These are phyloP conservation scores for Masnerella sp. DNA, from an alignment of 2,888 invertebrate genomes.

Conservation along the genomic window DNA sequence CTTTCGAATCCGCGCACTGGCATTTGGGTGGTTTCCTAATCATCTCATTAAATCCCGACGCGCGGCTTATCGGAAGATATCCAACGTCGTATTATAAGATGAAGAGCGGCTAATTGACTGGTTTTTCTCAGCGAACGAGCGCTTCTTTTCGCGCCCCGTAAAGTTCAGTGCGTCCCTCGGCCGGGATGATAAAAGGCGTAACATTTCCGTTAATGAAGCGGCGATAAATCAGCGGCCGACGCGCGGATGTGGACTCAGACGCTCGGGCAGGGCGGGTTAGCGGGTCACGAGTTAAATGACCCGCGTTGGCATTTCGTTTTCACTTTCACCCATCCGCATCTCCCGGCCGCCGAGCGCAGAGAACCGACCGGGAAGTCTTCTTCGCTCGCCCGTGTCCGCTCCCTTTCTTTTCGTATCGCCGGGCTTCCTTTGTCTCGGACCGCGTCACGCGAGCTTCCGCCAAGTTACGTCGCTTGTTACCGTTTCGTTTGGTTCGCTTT, in stretches of 20 bases:
- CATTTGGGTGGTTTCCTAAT: too few species aligned
- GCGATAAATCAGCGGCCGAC: constrained; percentile 45
- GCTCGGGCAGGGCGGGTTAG: constrained; percentile 66
- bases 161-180: constrained; percentile 37
- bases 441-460: background rate
- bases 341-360: constrained; percentile 40
- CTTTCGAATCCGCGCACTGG: too few species aligned
- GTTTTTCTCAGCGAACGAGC: constrained; percentile 35
- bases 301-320: constrained; percentile 76
- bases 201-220: constrained; percentile 54
- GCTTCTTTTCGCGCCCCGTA: constrained; percentile 41
- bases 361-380: constrained; percentile 58
- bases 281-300: constrained; percentile 78
- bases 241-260: constrained; percentile 56
- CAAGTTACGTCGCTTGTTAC: too few species aligned
- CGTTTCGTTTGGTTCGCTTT: background rate
- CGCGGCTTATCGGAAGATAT: too few species aligned
- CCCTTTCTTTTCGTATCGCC: constrained; percentile 3
- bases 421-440: background rate
- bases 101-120: constrained; percentile 42
- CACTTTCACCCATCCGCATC: constrained; percentile 76
- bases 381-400: constrained; percentile 21
- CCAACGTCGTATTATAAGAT: too few species aligned
- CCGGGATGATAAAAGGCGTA: constrained; percentile 33
- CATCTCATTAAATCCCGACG: too few species aligned